Conservation (phyloP, 2,113 vertebrate genomes). For the Cyprinodon variegatus region DNA sequence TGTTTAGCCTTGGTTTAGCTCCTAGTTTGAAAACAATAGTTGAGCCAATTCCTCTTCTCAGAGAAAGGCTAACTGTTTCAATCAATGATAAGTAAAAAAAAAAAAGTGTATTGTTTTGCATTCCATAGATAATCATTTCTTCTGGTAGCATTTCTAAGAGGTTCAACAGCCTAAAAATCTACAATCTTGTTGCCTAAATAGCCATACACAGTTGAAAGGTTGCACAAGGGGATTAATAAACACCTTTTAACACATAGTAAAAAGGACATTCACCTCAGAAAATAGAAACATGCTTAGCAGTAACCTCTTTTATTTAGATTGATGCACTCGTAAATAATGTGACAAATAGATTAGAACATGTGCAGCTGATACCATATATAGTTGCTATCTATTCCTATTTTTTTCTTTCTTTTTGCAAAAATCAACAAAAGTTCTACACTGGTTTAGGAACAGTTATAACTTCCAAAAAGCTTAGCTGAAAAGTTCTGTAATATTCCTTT, state of each 20-base stretch:
- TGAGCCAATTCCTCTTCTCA: too few species aligned
- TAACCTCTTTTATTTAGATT: neutral
- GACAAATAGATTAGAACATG: neutral
- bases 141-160: neutral
- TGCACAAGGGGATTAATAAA: too few species aligned
- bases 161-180: neutral
- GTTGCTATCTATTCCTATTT: neutral
- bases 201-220: neutral
- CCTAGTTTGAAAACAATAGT: neutral
- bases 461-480: neutral
- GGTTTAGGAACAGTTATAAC: neutral
- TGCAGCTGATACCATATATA: neutral
- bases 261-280: neutral
- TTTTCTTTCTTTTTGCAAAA: too few species aligned
- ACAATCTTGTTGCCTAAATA: neutral
- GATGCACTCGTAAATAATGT: neutral
- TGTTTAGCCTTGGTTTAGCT: neutral
- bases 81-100: too few species aligned
- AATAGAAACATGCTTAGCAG: neutral
- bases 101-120: neutral
- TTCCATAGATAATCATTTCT: neutral
- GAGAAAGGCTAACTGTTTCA: too few species aligned
- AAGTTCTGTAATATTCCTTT: neutral
- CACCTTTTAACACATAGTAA: too few species aligned
- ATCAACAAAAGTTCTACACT: too few species aligned